Percentiles rank a stretch among this genome's conserved stretches.
Evolutionary conservation across 2,113 vertebrate species (phyloP).

Genomic region (Dryoscopus gambensis): DNA sequence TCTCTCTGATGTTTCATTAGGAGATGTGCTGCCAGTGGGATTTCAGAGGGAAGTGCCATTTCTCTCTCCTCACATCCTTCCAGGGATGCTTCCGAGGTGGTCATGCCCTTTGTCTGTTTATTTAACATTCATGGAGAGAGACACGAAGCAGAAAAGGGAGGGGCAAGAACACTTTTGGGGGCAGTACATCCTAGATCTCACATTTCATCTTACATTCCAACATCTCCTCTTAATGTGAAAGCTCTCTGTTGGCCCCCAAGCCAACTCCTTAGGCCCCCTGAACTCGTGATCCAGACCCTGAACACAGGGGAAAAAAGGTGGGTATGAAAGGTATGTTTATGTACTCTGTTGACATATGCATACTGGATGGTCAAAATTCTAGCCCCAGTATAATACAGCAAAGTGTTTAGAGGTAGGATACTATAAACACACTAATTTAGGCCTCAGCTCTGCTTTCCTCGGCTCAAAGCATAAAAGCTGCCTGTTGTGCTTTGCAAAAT

Average conservation of each 20-base stretch:
- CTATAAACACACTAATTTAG: neutral
- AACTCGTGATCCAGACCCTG: neutral
- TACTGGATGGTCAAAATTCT: neutral
- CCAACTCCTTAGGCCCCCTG: neutral
- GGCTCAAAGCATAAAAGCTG: neutral
- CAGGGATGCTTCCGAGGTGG: neutral
- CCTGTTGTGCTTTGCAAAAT: neutral
- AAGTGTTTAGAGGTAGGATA: neutral
- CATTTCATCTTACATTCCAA: neutral
- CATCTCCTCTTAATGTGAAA: neutral
- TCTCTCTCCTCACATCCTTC: neutral
- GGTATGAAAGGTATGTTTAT: neutral
- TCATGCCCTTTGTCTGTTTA: neutral
- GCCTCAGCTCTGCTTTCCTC: neutral
- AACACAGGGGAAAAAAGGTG: neutral
- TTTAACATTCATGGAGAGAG: neutral
- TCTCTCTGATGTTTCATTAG: slow-evolving; percentile 18
- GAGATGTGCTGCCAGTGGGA: neutral
- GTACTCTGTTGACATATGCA: neutral
- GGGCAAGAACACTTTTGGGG: neutral
- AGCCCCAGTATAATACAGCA: neutral
- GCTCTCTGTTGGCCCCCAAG: neutral
- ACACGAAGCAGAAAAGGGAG: neutral
- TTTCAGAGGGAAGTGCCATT: neutral
- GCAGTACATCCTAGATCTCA: neutral